Base-by-base conservation (phyloP, 2,797 vertebrate genomes). In the Cryptoprocta ferox region DNA sequence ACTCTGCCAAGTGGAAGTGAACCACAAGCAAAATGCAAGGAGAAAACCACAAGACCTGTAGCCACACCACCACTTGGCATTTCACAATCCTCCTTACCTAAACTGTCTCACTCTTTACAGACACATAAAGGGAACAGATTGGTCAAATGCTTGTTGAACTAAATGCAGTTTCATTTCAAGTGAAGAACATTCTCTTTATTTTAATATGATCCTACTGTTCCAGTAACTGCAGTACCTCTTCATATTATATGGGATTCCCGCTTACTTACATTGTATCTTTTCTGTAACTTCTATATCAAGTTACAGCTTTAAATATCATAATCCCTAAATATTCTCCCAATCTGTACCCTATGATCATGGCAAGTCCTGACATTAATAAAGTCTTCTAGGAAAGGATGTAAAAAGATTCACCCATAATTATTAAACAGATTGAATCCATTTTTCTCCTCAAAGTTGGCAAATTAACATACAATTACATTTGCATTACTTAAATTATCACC, bases 401-500 rank as follows among this genome's bases (percentile, higher is more conserved):
- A 66, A 63, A 75, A 95, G 71, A 32, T 18, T 84, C 75, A 73
- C 81, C 24, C 5, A 70, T 86, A 92, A 95, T 81, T 84, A 94
- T 88, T 85, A 91, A 88, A 35, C 18, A 83, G 15, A 59, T 10
- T 82, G 21, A 94, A 95, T 32, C 1, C 1, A 88, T 76, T 95
- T 93, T 71, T 85, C 4, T 53, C 26, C 30, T 91, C 19, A 94
- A 89, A 56, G 26, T 26, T 93, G 68, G 24, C 1, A 95, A 91
- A 83, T 39, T 45, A 79, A 79, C 61, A 80, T 45, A 56, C 63
- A 68, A 81, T 26, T 61, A 50, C 78, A 35, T 94, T 66, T 65
- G 45, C 79, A 92, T 79, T 79, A 92, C 71, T 85, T 90, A 78
- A 97, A 92, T 79, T 24, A 75, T 48, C 24, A 79, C 28, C 84